Evolutionary conservation across 2,797 vertebrate genomes (phyloP), one percentile per base, ranked within the genome.

Genomic region (Enteromius radiatus): DNA sequence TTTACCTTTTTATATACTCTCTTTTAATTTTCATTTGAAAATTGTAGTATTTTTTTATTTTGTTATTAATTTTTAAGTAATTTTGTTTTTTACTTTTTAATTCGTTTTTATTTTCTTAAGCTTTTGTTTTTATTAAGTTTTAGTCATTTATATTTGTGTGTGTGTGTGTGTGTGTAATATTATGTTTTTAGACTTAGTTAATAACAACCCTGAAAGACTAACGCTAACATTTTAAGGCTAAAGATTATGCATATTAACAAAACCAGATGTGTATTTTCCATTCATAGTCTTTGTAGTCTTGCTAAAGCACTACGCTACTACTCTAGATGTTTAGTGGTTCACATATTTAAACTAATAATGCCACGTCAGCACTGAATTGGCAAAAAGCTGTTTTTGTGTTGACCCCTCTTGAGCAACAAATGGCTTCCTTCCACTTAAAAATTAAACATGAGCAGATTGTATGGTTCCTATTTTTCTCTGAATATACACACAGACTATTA

Each of bases 371-470:
- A 15, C 82, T 76, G 74, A 80, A 38, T n/a, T 59, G 28, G 86
- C 81, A 85, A n/a, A 81, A 23, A 19, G 10, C 23, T 23, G 49
- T 84, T 87, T 87, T 85, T 84, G 45, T 65, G 47, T 38, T 49
- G 38, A 69, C 78, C 80, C 52, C n/a, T 76, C 64, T 78, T 56
- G 11, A 82, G 69, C 67, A 47, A 81, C 41, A 26, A 26, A n/a
- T 43, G 36, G 69, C 70, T 88, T 87, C 82, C 80, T 84, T 84
- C 87, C 52, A 23, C 71, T 45, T 21, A 9, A 63, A 45, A 61
- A 76, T 83, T 87, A 54, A 19, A 75, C 70, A 84, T 59, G 80
- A 9, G n/a, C 28, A 43, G 11, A 76, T 76, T 78, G 38, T 70
- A 70, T 3, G 54, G 71, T 83, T 84, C 78, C 61, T 67, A 54